Evolutionary conservation across 2,113 vertebrate genomes (phyloP).

Genomic region (Piprites chloris): DNA sequence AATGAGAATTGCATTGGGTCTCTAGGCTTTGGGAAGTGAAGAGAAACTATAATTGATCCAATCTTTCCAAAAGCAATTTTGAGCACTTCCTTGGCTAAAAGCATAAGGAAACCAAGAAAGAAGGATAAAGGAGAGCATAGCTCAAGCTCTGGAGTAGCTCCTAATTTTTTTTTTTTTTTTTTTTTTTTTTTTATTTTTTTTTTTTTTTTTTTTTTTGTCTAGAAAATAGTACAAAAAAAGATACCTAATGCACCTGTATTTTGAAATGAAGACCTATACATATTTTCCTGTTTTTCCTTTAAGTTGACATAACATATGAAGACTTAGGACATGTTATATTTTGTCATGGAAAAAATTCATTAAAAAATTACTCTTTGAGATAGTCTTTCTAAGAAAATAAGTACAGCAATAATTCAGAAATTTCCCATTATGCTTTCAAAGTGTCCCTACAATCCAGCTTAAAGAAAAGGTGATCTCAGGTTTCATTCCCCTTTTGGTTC

Average conservation of each 20-base stretch:
- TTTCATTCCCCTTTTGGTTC: not conserved
- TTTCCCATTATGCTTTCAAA: not conserved
- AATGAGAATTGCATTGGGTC: not conserved
- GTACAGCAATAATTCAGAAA: not conserved
- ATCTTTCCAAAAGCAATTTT: constrained; percentile 15
- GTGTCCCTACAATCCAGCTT: not conserved
- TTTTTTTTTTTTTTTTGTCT: not conserved
- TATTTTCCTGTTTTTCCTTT: not conserved
- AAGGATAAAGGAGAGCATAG: not conserved
- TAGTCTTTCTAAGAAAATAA: not conserved
- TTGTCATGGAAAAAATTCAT: not conserved
- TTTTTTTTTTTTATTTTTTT: not conserved
- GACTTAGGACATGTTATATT: not conserved
- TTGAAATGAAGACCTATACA: not conserved
- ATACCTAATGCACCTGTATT: not conserved
- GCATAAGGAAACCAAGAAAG: not conserved
- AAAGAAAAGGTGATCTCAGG: not conserved
- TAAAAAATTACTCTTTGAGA: not conserved
- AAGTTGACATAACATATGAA: not conserved
- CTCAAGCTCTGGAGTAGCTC: not conserved
- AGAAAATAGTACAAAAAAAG: not conserved
- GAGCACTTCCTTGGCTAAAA: not conserved
- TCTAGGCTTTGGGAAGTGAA: not conserved
- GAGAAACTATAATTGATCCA: not conserved
- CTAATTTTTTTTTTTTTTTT: not conserved